These are phyloP conservation scores for Solea senegalensis DNA, from an alignment of 2,113 vertebrate genomes.

Conservation along the genomic window DNA sequence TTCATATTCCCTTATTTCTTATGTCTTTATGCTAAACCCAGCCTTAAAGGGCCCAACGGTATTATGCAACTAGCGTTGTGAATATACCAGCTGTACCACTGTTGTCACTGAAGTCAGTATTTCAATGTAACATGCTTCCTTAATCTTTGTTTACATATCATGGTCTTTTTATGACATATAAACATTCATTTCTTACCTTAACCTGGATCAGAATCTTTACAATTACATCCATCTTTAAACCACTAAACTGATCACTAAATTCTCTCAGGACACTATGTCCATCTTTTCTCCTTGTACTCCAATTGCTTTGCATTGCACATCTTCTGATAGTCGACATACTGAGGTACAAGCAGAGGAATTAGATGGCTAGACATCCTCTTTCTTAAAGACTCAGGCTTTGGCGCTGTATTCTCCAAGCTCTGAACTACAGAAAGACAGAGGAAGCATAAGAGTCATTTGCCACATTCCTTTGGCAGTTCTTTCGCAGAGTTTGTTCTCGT, in stretches of 20 bases:
- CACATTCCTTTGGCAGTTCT: conserved; percentile 47
- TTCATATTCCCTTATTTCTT: not conserved
- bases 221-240: not conserved
- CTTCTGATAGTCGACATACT: conserved; percentile 33
- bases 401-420: conserved; percentile 31
- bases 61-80: no score
- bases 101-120: no score
- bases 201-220: not conserved
- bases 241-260: not conserved
- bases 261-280: not conserved
- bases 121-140: no score
- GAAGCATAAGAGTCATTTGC: conserved; percentile 46
- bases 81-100: no score
- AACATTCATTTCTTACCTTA: no score
- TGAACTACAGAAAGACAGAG: conserved; percentile 40
- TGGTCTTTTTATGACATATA: no score
- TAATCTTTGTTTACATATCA: no score
- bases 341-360: conserved; percentile 36
- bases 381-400: conserved; percentile 48
- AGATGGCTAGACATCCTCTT: conserved; percentile 28
- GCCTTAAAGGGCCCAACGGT: not conserved
- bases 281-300: not conserved
- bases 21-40: not conserved
- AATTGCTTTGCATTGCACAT: conserved; percentile 28
- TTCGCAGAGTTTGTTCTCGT: conserved; percentile 48